Conservation (phyloP, 2,888 invertebrate species). For the Mesorhabditis sp. region DNA sequence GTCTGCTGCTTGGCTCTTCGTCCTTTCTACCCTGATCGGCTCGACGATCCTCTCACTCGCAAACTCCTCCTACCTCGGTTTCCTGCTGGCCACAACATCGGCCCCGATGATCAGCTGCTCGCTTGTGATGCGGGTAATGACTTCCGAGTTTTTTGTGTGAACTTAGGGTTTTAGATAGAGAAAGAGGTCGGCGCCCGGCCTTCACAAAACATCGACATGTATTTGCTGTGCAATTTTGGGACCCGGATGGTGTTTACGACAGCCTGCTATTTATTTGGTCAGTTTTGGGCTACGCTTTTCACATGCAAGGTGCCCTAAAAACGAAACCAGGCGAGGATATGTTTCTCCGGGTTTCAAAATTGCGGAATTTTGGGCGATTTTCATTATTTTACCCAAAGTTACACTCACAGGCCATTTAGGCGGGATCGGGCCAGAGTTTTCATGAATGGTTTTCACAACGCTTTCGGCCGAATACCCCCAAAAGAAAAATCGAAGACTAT, state of each 20-base stretch:
- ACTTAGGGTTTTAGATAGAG: not conserved
- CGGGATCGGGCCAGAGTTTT: too few species aligned
- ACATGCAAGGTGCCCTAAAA: too few species aligned
- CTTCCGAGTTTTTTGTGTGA: not conserved
- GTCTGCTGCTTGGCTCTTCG: not conserved
- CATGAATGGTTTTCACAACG: too few species aligned
- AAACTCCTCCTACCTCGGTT: not conserved
- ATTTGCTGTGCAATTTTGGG: slow-evolving; percentile 4
- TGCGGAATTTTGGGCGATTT: too few species aligned
- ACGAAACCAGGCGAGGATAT: too few species aligned
- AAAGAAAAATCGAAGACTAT: too few species aligned
- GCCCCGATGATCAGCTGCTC: slow-evolving; percentile 6
- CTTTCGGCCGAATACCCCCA: too few species aligned
- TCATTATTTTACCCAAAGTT: too few species aligned
- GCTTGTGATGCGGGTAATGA: not conserved
- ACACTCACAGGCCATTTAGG: too few species aligned
- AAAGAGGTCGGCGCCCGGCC: slow-evolving; percentile 2
- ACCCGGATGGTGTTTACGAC: not conserved
- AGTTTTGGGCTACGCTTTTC: not conserved
- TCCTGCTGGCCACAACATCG: not conserved
- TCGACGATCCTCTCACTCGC: not conserved
- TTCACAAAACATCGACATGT: not conserved
- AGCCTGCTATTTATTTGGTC: not conserved
- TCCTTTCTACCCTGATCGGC: slow-evolving; percentile 1
- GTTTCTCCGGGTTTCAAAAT: too few species aligned